Evolutionary conservation across 2,888 invertebrate genomes (phyloP), one percentile per base, ranked within the genome.

Genomic region (Drosophila borborema): DNA sequence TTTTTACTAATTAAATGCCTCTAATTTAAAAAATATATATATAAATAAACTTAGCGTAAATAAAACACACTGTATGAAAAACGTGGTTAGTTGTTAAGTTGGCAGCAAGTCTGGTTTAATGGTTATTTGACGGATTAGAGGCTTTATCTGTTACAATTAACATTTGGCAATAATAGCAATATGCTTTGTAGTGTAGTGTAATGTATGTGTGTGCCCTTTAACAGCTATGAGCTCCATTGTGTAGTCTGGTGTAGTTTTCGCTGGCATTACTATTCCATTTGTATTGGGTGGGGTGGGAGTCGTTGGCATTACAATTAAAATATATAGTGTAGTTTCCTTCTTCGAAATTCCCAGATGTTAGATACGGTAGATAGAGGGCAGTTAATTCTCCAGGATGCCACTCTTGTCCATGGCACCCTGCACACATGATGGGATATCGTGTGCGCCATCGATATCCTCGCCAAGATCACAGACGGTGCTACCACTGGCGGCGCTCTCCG

Each of bases 1-100:
- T 28, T 73, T 75, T 75, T 76, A 73, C 56, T 75, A 53, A 65
- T n/a, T 49, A 49, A 38, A 53, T 23, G 40, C 63, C 51, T 48
- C 55, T 63, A 59, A 64, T 60, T 61, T 77, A 77, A 77, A 77
- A n/a, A n/a, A n/a, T n/a, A n/a, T 54, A 31, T 31, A 40, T n/a
- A 41, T 34, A 60, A 49, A 43, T 45, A 40, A n/a, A 41, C 71
- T 49, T 79, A 77, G 73, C 75, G 72, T 79, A 81, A 77, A 72
- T 56, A 46, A 53, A 63, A 53, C 18, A 53, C 28, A 43, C 14
- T 23, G 18, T 18, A 18, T 16, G 20, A 31, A n/a, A n/a, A 28
- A 16, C 9, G 10, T 14, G 10, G 16, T 10, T 18, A 31, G 8
- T 3, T 12, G 45, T 31, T 38, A 23, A 62, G 45, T 53, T 53